These are phyloP conservation scores for Doris montereyensis DNA, from an alignment of 2,888 invertebrate species.

Conservation along the genomic window DNA sequence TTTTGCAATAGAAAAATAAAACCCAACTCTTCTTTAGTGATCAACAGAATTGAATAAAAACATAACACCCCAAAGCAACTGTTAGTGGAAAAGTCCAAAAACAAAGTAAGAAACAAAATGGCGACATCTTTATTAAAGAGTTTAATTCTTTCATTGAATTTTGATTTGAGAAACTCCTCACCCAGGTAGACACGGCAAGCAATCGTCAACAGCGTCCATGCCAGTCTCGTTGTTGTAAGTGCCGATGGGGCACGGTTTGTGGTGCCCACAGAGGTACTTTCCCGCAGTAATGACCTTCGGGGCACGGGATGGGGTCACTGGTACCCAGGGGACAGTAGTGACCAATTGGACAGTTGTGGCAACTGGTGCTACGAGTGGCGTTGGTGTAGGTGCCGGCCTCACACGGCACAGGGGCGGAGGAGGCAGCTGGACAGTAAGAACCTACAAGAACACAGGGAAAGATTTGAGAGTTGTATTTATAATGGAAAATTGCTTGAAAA, in stretches of 20 bases:
- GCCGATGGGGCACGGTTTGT: slow-evolving; percentile 63
- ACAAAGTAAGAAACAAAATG: not conserved
- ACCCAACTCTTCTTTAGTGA: too few species aligned
- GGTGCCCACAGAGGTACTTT: slow-evolving; percentile 44
- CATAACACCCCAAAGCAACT: too few species aligned
- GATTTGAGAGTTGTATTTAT: too few species aligned
- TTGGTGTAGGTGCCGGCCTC: slow-evolving; percentile 59
- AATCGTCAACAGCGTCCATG: slow-evolving; percentile 50
- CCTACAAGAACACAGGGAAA: slow-evolving; percentile 59
- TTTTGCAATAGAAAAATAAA: too few species aligned
- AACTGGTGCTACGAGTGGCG: slow-evolving; percentile 53
- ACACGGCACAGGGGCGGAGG: slow-evolving; percentile 56
- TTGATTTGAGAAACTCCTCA: too few species aligned
- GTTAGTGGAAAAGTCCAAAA: not conserved
- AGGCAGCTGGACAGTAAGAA: slow-evolving; percentile 59
- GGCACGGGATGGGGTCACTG: slow-evolving; percentile 64
- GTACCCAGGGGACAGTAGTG: slow-evolving; percentile 66
- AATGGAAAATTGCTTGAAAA: too few species aligned
- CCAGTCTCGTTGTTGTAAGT: slow-evolving; percentile 68
- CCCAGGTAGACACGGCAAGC: slow-evolving; percentile 66
- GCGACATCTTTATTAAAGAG: too few species aligned
- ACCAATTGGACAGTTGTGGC: slow-evolving; percentile 61
- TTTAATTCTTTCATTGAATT: too few species aligned
- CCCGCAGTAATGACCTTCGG: slow-evolving; percentile 64
- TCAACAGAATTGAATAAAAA: too few species aligned